Percentiles rank a stretch among this genome's conserved stretches.
Conservation (phyloP, 2,888 invertebrate species). For the Dermolepida albohirtum region DNA sequence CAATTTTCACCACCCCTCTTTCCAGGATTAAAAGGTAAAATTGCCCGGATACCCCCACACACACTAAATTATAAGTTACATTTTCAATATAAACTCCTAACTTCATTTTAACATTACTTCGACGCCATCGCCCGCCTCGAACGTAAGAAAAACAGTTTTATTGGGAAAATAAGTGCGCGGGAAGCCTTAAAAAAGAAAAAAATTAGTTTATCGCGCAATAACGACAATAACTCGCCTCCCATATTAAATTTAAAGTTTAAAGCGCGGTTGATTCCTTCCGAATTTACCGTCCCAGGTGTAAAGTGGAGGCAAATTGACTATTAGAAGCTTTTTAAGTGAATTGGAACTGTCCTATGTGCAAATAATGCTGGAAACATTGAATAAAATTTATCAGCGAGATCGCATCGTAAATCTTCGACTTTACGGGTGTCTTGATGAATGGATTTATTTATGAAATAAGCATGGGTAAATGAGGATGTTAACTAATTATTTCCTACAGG, state of each 20-base stretch:
- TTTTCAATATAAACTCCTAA: no score
- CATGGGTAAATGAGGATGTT: no score
- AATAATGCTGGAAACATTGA: neutral
- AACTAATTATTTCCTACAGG: no score
- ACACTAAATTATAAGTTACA: neutral
- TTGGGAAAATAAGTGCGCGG: no score
- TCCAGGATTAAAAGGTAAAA: constrained; percentile 80
- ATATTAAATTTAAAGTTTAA: constrained; percentile 43
- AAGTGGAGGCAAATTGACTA: constrained; percentile 59
- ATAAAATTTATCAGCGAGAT: constrained; percentile 9
- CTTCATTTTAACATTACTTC: no score
- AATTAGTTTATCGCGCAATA: constrained; percentile 34
- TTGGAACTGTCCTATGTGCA: constrained; percentile 48
- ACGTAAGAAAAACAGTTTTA: no score
- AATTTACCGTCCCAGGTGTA: constrained; percentile 58
- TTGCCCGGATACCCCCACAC: neutral
- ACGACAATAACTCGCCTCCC: constrained; percentile 37
- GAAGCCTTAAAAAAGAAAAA: constrained; percentile 1
- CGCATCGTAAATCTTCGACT: constrained; percentile 17
- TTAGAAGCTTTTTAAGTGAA: constrained; percentile 56
- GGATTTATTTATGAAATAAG: constrained; percentile 32
- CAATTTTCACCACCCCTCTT: constrained; percentile 86
- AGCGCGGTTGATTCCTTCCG: constrained; percentile 37
- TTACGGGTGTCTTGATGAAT: constrained; percentile 12
- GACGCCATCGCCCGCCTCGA: no score